Conservation (phyloP, 2,888 invertebrate genomes). For the Trichopria drosophilae region DNA sequence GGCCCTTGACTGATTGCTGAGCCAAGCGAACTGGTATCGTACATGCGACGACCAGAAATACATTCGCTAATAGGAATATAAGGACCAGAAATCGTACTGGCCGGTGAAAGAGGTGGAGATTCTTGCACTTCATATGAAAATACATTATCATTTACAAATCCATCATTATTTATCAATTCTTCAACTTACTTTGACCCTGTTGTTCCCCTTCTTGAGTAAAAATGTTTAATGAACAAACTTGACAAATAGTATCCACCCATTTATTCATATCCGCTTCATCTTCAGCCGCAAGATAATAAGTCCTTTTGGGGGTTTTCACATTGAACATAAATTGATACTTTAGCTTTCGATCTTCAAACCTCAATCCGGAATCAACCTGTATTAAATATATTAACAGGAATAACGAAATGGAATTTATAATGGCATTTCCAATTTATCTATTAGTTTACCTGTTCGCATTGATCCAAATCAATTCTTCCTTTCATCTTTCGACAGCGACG, state of each 20-base stretch:
- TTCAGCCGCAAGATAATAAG: slow-evolving; percentile 91
- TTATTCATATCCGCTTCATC: slow-evolving; percentile 89
- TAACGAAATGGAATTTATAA: no score
- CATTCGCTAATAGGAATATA: slow-evolving; percentile 94
- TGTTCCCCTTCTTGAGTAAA: slow-evolving; percentile 64
- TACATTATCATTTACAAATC: slow-evolving; percentile 42
- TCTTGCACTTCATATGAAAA: slow-evolving; percentile 58
- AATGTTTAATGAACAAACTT: slow-evolving; percentile 84
- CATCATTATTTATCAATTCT: no score
- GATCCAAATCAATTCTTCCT: slow-evolving; percentile 90
- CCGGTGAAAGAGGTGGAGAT: slow-evolving; percentile 68
- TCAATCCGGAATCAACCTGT: slow-evolving; percentile 83
- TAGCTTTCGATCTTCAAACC: slow-evolving; percentile 78
- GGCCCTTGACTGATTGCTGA: slow-evolving; percentile 47
- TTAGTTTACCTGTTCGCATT: slow-evolving; percentile 94
- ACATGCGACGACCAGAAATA: slow-evolving; percentile 74
- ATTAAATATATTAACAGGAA: slow-evolving; percentile 21
- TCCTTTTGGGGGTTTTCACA: slow-evolving; percentile 84
- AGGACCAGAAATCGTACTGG: slow-evolving; percentile 71
- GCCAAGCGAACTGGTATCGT: slow-evolving; percentile 52
- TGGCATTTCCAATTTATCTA: no score
- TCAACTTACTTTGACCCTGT: slow-evolving; percentile 53
- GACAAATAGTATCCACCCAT: slow-evolving; percentile 94
- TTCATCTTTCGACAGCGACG: slow-evolving; percentile 81
- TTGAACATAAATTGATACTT: slow-evolving; percentile 86